Evolutionary conservation across 35 echinoderm and acorn worm species (phyloP).

Genomic region (Apostichopus parvimensis): DNA sequence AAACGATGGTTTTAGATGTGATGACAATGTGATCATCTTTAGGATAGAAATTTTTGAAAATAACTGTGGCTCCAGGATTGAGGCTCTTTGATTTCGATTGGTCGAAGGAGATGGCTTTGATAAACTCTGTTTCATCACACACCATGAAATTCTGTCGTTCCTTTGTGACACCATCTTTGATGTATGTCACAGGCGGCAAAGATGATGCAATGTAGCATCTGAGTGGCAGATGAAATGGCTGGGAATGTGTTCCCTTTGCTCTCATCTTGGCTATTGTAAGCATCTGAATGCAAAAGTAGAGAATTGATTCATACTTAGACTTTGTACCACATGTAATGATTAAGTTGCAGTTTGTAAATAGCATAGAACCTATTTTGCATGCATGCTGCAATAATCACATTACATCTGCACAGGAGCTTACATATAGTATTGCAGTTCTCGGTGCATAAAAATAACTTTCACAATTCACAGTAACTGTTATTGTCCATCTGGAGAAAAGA

Average conservation of each 20-base stretch:
- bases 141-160: background rate
- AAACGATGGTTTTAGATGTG: conserved; percentile 8
- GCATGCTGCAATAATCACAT: too few relatives aligned
- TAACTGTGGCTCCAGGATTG: background rate
- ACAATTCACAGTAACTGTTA: too few relatives aligned
- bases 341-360: too few relatives aligned
- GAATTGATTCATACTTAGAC: too few relatives aligned
- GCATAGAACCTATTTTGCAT: too few relatives aligned
- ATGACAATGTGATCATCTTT: background rate
- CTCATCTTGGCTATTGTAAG: conserved; percentile 40
- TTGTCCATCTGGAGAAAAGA: too few relatives aligned
- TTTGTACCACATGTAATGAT: too few relatives aligned
- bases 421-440: too few relatives aligned
- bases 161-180: conserved; percentile 10
- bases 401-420: too few relatives aligned
- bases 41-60: conserved; percentile 9
- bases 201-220: conserved; percentile 4
- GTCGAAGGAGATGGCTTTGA: conserved; percentile 1
- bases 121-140: conserved; percentile 2
- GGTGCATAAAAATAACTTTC: too few relatives aligned
- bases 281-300: background rate
- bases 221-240: conserved; percentile 23
- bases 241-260: background rate
- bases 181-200: conserved; percentile 1
- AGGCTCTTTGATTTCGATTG: background rate